These are phyloP conservation scores for Drosophila macrospina DNA, from an alignment of 2,888 invertebrate species.

Conservation along the genomic window DNA sequence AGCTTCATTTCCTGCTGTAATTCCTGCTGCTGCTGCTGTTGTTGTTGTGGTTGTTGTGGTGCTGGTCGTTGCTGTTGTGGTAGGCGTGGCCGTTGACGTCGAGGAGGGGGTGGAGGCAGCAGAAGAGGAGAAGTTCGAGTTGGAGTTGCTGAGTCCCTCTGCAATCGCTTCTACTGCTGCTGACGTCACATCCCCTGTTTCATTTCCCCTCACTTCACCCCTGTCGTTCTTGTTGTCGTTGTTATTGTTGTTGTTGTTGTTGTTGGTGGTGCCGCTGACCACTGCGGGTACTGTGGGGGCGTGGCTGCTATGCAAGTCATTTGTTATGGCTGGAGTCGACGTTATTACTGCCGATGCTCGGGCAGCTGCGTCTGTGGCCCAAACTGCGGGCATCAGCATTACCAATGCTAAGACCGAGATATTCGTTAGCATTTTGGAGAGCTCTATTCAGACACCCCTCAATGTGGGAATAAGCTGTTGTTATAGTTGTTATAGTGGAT, in stretches of 20 bases:
- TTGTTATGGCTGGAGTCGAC: constrained; percentile 52
- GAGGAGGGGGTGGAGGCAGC: constrained; percentile 24
- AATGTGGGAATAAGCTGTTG: constrained; percentile 23
- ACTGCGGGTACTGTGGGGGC: constrained; percentile 24
- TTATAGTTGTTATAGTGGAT: constrained; percentile 35
- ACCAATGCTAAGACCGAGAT: constrained; percentile 75
- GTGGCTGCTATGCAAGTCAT: constrained; percentile 57
- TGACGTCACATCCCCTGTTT: constrained; percentile 32
- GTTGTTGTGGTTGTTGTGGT: constrained; percentile 63
- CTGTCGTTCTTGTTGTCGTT: too few species aligned
- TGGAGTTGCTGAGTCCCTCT: constrained; percentile 8
- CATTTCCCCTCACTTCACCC: constrained; percentile 38
- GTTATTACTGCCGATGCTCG: constrained; percentile 31
- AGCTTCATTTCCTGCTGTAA: constrained; percentile 52
- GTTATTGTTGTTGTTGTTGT: too few species aligned
- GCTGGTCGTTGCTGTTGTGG: constrained; percentile 71
- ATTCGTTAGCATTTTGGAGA: constrained; percentile 71
- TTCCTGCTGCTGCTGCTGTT: constrained; percentile 30
- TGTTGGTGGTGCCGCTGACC: constrained; percentile 32
- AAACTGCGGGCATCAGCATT: constrained; percentile 58
- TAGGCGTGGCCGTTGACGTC: constrained; percentile 75
- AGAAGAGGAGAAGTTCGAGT: constrained; percentile 11
- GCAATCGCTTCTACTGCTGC: constrained; percentile 14
- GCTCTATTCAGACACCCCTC: constrained; percentile 24
- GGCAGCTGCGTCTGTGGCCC: constrained; percentile 6